phyloP scores from a whole-genome alignment of 1,140 invertebrate species.

The Zeugodacus cucurbitae region DNA sequence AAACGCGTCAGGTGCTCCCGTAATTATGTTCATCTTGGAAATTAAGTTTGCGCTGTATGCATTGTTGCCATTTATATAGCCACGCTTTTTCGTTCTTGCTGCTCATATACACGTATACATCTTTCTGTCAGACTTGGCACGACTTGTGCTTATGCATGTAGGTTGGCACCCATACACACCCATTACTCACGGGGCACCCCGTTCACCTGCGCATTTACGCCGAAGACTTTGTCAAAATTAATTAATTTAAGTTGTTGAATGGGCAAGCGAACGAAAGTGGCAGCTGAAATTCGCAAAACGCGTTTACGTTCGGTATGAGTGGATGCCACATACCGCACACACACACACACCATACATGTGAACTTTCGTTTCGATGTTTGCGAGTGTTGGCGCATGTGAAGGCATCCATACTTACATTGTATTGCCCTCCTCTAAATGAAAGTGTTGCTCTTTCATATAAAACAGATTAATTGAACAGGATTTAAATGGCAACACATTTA shows the following conservation, averaged over 20 bases:
- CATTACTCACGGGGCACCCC: not conserved
- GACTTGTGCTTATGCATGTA: slow-evolving; percentile 1
- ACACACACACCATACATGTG: not conserved
- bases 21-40: slow-evolving; percentile 36
- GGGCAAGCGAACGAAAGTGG: slow-evolving; percentile 36
- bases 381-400: not conserved
- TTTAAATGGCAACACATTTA: not conserved
- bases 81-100: not conserved
- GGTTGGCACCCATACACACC: not conserved
- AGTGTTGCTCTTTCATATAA: not conserved
- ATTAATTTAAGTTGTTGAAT: slow-evolving; percentile 39
- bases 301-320: not conserved
- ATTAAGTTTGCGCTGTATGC: slow-evolving; percentile 3
- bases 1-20: not conserved
- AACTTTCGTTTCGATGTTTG: too few relatives aligned
- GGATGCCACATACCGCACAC: not conserved
- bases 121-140: not conserved
- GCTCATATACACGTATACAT: not conserved
- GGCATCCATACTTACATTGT: not conserved
- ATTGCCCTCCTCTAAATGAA: not conserved
- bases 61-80: not conserved
- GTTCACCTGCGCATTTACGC: slow-evolving; percentile 10
- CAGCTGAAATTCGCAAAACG: slow-evolving; percentile 14
- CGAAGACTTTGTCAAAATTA: slow-evolving; percentile 38
- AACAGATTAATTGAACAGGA: slow-evolving; percentile 17